Percentiles rank a stretch among this genome's conserved stretches.
These are phyloP conservation scores for Oryzaephilus surinamensis DNA, from an alignment of 1,140 invertebrate genomes.

Conservation along the genomic window DNA sequence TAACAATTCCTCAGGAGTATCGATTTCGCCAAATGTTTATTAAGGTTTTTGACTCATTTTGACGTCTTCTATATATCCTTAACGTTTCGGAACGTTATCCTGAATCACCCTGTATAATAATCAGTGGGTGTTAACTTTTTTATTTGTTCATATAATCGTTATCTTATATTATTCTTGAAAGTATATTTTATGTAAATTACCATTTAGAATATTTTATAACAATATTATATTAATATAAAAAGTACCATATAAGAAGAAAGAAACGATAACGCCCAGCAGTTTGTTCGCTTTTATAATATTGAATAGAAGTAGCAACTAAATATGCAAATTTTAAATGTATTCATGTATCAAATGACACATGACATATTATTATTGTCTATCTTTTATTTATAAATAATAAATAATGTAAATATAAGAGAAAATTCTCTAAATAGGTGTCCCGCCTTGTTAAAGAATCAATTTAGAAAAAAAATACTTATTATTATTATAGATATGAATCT, in stretches of 20 bases:
- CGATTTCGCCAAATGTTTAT: no score
- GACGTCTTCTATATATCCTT: no score
- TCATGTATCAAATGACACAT: conserved; percentile 14
- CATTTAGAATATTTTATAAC: not conserved
- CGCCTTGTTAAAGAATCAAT: conserved; percentile 4
- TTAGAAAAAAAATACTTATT: not conserved
- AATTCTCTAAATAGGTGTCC: no score
- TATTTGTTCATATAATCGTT: not conserved
- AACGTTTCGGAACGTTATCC: no score
- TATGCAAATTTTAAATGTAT: conserved; percentile 17
- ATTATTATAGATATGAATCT: not conserved
- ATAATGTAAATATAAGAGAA: no score
- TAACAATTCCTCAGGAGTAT: no score
- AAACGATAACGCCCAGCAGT: conserved; percentile 9
- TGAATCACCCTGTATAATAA: no score
- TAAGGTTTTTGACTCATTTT: no score
- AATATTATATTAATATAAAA: conserved; percentile 1
- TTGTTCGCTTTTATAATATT: no score
- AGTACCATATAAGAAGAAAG: no score
- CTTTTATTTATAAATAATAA: no score
- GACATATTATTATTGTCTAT: conserved; percentile 16
- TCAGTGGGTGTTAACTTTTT: not conserved
- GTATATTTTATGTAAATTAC: conserved; percentile 2
- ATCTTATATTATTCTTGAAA: not conserved
- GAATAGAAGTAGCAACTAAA: conserved; percentile 13